Conservation (phyloP, 2,888 invertebrate species). For the Habrosyne pyritoides region DNA sequence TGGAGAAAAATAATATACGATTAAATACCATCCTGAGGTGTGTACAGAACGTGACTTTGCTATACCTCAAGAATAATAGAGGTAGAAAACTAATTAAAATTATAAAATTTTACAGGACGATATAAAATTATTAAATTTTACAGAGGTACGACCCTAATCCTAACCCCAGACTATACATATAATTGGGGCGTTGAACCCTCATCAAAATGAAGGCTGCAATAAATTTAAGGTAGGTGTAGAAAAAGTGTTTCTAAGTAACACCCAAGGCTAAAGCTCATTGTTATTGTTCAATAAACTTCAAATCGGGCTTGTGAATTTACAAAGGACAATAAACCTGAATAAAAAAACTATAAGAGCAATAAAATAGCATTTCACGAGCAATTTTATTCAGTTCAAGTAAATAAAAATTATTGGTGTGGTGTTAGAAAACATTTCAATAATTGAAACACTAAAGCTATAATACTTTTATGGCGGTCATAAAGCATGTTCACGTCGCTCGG, state of each 20-base stretch:
- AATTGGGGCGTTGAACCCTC: not conserved
- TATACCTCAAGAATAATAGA: not conserved
- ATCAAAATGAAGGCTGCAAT: not conserved
- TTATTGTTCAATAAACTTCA: constrained; percentile 2
- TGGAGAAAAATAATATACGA: not conserved
- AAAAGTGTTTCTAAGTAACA: not conserved
- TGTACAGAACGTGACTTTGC: not conserved
- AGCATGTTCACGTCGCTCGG: constrained; percentile 38
- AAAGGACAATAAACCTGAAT: not conserved
- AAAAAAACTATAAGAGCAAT: not conserved
- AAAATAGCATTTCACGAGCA: constrained; percentile 30
- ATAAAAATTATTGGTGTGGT: constrained; percentile 30
- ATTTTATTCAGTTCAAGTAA: constrained; percentile 15
- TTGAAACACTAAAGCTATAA: constrained; percentile 47
- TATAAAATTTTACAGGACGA: too few relatives aligned
- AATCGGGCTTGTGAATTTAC: constrained; percentile 1
- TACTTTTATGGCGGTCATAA: constrained; percentile 53
- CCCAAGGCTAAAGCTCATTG: not conserved
- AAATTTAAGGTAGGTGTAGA: not conserved
- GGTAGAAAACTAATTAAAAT: too few relatives aligned
- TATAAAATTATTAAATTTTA: too few relatives aligned
- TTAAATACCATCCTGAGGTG: not conserved
- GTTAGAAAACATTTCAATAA: constrained; percentile 40
- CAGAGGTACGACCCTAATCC: not conserved
- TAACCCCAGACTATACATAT: not conserved